Base-by-base conservation (phyloP, 2,888 invertebrate genomes). In the Pammene fasciana region DNA sequence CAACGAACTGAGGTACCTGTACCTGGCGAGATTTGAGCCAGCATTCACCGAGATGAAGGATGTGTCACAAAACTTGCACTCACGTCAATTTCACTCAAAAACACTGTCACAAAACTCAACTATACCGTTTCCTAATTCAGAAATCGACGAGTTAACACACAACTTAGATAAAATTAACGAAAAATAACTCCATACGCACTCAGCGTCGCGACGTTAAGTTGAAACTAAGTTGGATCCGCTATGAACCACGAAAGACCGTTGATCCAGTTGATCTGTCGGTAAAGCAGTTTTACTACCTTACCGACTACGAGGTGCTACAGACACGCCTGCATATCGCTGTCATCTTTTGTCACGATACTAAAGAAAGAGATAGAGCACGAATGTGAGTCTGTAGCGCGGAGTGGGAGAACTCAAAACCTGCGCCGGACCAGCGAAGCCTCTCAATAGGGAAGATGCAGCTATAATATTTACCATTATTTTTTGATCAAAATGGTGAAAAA, bases 181-280 rank as follows among this genome's bases (percentile, higher is more conserved):
- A 82, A 80, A 85, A 83, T 79, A 80, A 75, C 80, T 79, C 84
- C 81, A 83, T 85, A 88, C 90, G 86, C 82, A 84, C 90, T 82
- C 82, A 80, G 79, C 79, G 85, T 76, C 76, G 80, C 90, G 87
- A 80, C 79, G 91, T 86, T 87, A 90, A 89, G 85, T 88, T 87
- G 82, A 86, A 91, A 92, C 92, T 92, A 92, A 92, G 89, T 87
- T 87, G 83, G 84, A 84, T 84, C 84, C 85, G 87, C 87, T 88
- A 86, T 79, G 86, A 82, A 84, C 86, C 86, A 78, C 74, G 76
- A 87, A 89, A 90, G 90, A 93, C 93, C 93, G 93, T 93, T 93
- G 93, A 89, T 91, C 91, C 89, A 89, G 86, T 88, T 89, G 85
- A 81, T 78, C 78, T 72, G 88, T 90, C 90, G 91, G 84, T 87